Percentiles rank a stretch among this genome's conserved stretches.
These are phyloP conservation scores for Cyprinodon brontotheroides DNA, from an alignment of 2,113 vertebrate genomes.

Conservation along the genomic window DNA sequence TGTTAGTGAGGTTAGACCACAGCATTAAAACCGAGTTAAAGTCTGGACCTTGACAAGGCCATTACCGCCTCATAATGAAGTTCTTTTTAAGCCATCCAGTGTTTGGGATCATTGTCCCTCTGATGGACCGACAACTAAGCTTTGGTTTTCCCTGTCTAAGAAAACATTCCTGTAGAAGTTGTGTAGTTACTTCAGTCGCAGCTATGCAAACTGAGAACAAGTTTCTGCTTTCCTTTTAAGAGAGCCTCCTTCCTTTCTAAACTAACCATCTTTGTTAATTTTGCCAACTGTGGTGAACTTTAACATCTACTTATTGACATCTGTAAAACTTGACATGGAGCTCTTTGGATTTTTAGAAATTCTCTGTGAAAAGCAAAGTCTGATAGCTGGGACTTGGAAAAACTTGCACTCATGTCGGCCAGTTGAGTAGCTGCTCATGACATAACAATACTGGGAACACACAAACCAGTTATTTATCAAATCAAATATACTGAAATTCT, in stretches of 20 bases:
- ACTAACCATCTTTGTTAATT: neutral
- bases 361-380: no score
- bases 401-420: neutral
- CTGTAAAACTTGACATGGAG: no score
- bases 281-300: neutral
- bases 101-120: neutral
- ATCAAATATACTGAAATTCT: no score
- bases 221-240: no score
- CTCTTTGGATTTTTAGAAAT: no score
- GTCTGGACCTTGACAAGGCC: neutral
- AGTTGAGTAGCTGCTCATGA: no score
- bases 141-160: no score
- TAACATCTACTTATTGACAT: neutral
- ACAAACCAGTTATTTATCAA: no score
- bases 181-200: neutral
- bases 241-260: neutral
- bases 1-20: neutral
- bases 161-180: neutral
- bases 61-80: neutral
- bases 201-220: no score
- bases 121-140: neutral
- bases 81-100: neutral
- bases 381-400: neutral
- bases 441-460: no score
- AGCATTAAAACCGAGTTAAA: neutral